These are phyloP conservation scores for Aplidium turbinatum DNA, from an alignment of 23 tunicate species.

Conservation along the genomic window DNA sequence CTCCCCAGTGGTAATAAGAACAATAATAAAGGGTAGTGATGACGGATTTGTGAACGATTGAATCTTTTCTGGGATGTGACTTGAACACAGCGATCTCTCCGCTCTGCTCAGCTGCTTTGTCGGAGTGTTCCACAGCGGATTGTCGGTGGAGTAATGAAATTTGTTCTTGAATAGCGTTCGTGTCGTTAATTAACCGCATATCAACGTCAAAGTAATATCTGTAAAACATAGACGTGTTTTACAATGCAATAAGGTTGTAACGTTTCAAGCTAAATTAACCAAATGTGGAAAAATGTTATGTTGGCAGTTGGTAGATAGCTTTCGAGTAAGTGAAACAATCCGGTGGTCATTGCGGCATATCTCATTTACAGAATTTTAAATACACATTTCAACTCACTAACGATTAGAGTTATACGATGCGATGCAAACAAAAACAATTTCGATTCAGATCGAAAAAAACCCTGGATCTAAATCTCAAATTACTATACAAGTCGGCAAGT, in stretches of 20 bases:
- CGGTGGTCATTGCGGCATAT: no score
- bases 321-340: no score
- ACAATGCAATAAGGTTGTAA: background rate
- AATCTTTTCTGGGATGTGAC: slow-evolving; percentile 75
- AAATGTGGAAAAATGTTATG: background rate
- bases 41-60: slow-evolving; percentile 51
- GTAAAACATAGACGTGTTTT: no score
- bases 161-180: slow-evolving; percentile 66
- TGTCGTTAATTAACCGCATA: slow-evolving; percentile 52
- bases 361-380: no score
- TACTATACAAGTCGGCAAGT: no score
- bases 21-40: slow-evolving; percentile 68
- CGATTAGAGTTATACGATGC: no score
- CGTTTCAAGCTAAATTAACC: background rate
- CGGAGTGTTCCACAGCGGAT: slow-evolving; percentile 72
- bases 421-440: no score
- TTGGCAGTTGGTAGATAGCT: background rate
- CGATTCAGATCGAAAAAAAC: no score
- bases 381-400: no score
- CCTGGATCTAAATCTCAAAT: no score
- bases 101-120: slow-evolving; percentile 48
- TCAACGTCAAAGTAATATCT: slow-evolving; percentile 87
- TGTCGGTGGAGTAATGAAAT: slow-evolving; percentile 63
- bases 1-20: slow-evolving; percentile 92
- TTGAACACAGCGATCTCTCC: slow-evolving; percentile 59